Evolutionary conservation across 2,888 invertebrate species (phyloP), one percentile per base, ranked within the genome.

Genomic region (Panorpa germanica): DNA sequence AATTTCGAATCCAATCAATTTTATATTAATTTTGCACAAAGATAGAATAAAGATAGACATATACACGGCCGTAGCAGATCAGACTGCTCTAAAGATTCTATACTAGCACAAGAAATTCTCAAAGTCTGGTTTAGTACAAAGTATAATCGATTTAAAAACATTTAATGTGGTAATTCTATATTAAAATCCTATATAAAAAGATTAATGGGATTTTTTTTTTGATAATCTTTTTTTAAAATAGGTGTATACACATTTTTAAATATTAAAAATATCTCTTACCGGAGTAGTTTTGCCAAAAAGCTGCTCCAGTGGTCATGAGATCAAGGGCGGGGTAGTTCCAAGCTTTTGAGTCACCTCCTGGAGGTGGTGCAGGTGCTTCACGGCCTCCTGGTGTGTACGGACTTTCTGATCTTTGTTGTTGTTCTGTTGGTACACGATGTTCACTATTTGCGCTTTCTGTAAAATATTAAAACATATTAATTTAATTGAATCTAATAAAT

Each of bases 241-340:
- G 9, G 18, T 28, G n/a, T 12, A 18, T 16, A 17, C 9, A 18
- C 10, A 13, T 5, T 11, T 9, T 7, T 19, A 34, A 32, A 10
- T 18, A 11, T 11, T 17, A 25, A 32, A 36, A 27, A 32, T 29
- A 21, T 8, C 8, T 32, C 70, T 65, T 52, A 85, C 83, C 83
- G 48, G 83, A 83, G 58, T 85, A 85, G 53, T 83, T 85, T 52
- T 83, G 83, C 83, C 83, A 85, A 57, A 85, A 83, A 24, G 82
- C 82, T 27, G 76, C 75, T 21, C 81, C 81, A 31, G 74, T 75
- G 45, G 77, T 74, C 67, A 85, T 81, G 52, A 83, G 70, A 57
- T 83, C 83, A 39, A 75, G 60, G 31, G 72, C 71, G 19, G 69
- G 54, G 53, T 73, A 74, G 41, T 69, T 70, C 74, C 74, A 74